Evolutionary conservation across 2,797 vertebrate genomes (phyloP), one percentile per base, ranked within the genome.

Genomic region (Taenioides sp.): DNA sequence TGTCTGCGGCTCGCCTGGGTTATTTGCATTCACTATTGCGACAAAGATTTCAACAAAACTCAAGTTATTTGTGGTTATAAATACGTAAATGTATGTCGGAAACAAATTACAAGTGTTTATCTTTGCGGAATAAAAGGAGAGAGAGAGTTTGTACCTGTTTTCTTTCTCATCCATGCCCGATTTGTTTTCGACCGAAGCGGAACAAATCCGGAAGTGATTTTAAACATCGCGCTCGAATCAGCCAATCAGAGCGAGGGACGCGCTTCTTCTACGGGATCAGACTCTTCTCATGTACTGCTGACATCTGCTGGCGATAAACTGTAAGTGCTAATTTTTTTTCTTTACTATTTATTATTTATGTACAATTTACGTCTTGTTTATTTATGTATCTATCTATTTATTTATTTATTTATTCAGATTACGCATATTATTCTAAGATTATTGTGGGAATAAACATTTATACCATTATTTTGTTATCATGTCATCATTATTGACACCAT

Each of bases 141-240:
- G 23, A 28, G 61, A 18, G 16, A 5, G 14, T 0, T 6, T 72
- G 0, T 87, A 90, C 88, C 87, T 88, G 27, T 0, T 74, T 0
- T 18, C 57, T 25, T 40, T 70, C 37, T 12, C 64, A 7, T 90
- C 86, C 88, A 90, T 90, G 43, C 59, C 18, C 14, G 0, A 0
- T 18, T 23, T 66, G 40, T 60, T 37, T 34, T 62, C 31, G 23
- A 18, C 23, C 4, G 25, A 63, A 52, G 25, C 2, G 10, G 28
- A 69, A 43, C 0, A 0, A 79, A 74, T 73, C 76, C 80, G 85
- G 88, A 89, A 88, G 49, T 57, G 1, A 59, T 80, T 91, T 91
- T 87, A 72, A 91, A 91, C 73, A 31, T 73, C 75, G 87, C 89
- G 87, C 86, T 74, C 73, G 77, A 23, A 28, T 27, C 65, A 76